Base-by-base conservation (phyloP, 2,113 vertebrate species). In the Crotalus helleri region DNA sequence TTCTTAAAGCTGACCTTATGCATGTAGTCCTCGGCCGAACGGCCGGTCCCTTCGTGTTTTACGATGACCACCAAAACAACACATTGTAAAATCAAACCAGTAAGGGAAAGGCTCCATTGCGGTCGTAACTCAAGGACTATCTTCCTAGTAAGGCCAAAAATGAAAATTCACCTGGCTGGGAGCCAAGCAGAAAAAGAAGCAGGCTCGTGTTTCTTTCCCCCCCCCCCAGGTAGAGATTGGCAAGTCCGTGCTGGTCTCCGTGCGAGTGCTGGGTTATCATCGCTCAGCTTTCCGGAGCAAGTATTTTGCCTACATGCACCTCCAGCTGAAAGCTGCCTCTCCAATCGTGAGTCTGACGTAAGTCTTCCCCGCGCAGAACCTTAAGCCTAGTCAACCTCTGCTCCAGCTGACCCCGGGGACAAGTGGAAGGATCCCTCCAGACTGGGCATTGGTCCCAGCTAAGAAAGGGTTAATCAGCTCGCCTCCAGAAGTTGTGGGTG, bases 221-320 rank as follows among this genome's bases (percentile, higher is more conserved):
- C 15, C 94, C 64, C 81, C 51, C 86, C 90, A 97, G 97, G 92
- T 97, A 86, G 97, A 98, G 95, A 95, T 97, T 46, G 95, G 97
- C 85, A 97, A 96, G 85, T 95, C 95, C 5, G 94, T 97, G 9
- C 44, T 94, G 29, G 95, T 97, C 85, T 95, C 93, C 1, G 91
- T 97, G 89, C 87, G 94, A 39, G 95, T 97, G 89, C 95, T 98
- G 92, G 96, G 94, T 90, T 96, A 94, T 85, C 95, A 95, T 24
- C 94, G 93, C 59, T 93, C 46, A 39, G 97, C 96, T 0, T 97
- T 98, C 92, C 90, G 0, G 64, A 96, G 95, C 88, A 96, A 96
- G 91, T 98, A 97, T 92, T 97, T 98, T 64, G 93, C 58, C 88
- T 94, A 94, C 64, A 97, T 98, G 98, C 95, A 95, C 1, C 96